Conservation (phyloP, 2,113 vertebrate species). For the Oncorhynchus tshawytscha region DNA sequence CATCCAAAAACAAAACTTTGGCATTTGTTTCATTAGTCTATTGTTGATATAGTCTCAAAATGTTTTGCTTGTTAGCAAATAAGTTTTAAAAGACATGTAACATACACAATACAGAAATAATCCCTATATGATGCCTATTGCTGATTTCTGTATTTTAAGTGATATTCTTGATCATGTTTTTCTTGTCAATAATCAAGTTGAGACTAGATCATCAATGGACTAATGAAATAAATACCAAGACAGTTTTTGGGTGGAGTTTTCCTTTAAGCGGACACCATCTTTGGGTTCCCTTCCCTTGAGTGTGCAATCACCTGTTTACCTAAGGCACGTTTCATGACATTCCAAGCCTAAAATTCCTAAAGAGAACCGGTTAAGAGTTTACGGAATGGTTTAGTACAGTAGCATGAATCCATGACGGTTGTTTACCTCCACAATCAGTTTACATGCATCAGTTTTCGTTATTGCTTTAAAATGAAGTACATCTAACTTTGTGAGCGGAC, state of each 20-base stretch:
- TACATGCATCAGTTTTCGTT: slow-evolving; percentile 16
- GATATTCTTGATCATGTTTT: too few species aligned
- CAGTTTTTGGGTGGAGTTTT: too few species aligned
- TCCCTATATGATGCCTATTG: too few species aligned
- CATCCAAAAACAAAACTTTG: background rate
- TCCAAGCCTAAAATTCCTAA: slow-evolving; percentile 9
- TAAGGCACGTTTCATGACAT: slow-evolving; percentile 84
- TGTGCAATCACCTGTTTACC: slow-evolving; percentile 80
- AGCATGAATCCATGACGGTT: background rate
- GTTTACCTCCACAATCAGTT: background rate
- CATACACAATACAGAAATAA: too few species aligned
- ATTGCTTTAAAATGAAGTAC: slow-evolving; percentile 38
- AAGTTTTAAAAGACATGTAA: too few species aligned
- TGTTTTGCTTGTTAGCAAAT: too few species aligned
- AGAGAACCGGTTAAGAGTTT: background rate
- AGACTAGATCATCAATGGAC: too few species aligned
- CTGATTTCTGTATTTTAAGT: too few species aligned
- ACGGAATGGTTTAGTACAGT: background rate
- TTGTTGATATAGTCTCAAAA: too few species aligned
- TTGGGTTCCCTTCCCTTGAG: slow-evolving; percentile 59
- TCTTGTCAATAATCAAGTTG: too few species aligned
- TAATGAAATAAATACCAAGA: too few species aligned
- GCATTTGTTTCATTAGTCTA: too few species aligned
- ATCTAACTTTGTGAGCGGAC: background rate
- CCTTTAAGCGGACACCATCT: slow-evolving; percentile 17